A percentile compares a stretch with the other conserved stretches of the same genome.
These are phyloP conservation scores for Alexandromys fortis DNA, from an alignment of 2,113 vertebrate species.

Conservation along the genomic window DNA sequence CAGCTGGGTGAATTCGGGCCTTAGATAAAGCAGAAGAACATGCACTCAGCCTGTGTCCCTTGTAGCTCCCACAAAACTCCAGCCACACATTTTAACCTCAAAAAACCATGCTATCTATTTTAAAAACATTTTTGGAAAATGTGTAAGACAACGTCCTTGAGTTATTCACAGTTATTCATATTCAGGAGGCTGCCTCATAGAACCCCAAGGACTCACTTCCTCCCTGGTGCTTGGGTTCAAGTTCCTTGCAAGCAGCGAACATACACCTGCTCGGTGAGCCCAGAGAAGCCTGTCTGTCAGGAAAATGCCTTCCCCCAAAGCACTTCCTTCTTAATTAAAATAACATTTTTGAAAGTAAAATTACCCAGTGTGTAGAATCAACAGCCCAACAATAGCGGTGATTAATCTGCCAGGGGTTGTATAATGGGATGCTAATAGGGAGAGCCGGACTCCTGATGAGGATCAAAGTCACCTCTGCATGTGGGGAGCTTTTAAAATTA, in stretches of 20 bases:
- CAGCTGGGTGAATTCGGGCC: background rate
- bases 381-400: slow-evolving; percentile 79
- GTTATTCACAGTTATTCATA: background rate
- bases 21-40: background rate
- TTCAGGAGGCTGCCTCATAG: background rate
- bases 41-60: background rate
- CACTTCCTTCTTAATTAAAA: slow-evolving; percentile 78
- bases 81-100: background rate
- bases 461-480: slow-evolving; percentile 67
- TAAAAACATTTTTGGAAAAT: background rate
- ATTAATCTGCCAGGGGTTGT: slow-evolving; percentile 78
- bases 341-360: slow-evolving; percentile 78
- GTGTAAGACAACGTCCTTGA: background rate
- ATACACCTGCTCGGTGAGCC: background rate
- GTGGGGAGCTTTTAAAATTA: slow-evolving; percentile 72
- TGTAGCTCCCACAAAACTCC: background rate
- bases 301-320: slow-evolving; percentile 18
- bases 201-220: slow-evolving; percentile 1
- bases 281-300: slow-evolving; percentile 16
- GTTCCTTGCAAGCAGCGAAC: background rate
- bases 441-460: slow-evolving; percentile 68
- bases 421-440: slow-evolving; percentile 73
- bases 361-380: slow-evolving; percentile 71
- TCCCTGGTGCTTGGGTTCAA: background rate
- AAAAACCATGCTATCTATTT: background rate